Base-by-base conservation (phyloP, 2,888 invertebrate species). In the Heliconius hortense region DNA sequence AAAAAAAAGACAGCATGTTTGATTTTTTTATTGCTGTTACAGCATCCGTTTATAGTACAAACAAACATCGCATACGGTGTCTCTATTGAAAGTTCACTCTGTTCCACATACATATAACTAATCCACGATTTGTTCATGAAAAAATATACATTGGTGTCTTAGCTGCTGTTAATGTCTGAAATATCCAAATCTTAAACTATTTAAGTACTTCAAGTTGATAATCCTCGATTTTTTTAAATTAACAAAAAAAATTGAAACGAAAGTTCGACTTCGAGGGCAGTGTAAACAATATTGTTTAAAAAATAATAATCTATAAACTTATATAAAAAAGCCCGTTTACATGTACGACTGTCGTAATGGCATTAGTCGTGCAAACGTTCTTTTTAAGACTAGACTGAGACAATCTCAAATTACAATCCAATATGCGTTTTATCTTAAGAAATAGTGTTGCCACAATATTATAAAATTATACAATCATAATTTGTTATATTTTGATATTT, bases 11-110 rank as follows among this genome's bases (percentile, higher is more conserved):
- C 24, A 15, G 62, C 59, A 66, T 60, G 90, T 91, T 90, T 88
- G 92, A 91, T 73, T 92, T 90, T 89, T 91, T 94, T 92, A 94
- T 94, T 94, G 94, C 94, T 93, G 91, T 92, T 84, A 90, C 93
- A 94, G 94, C 94, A 89, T 91, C 88, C 83, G 86, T 91, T 90
- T 89, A 89, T 87, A 86, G 87, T 90, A 93, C 92, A 93, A 92
- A 92, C 89, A 90, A 91, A 92, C 88, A 89, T 89, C 88, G 87
- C 89, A 92, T 91, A 91, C 86, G 86, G 8, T 87, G 90, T 88
- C 89, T 87, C 89, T 89, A 90, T 87, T 89, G 89, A 89, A 88
- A 88, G 88, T 86, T 88, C 90, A 89, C 89, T 90, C 87, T 83
- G 82, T 83, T n/a, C 56, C 84, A 90, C 88, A 85, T n/a, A 84